These are phyloP conservation scores for Pemphredon lugubris DNA, from an alignment of 2,888 invertebrate genomes.

Conservation along the genomic window DNA sequence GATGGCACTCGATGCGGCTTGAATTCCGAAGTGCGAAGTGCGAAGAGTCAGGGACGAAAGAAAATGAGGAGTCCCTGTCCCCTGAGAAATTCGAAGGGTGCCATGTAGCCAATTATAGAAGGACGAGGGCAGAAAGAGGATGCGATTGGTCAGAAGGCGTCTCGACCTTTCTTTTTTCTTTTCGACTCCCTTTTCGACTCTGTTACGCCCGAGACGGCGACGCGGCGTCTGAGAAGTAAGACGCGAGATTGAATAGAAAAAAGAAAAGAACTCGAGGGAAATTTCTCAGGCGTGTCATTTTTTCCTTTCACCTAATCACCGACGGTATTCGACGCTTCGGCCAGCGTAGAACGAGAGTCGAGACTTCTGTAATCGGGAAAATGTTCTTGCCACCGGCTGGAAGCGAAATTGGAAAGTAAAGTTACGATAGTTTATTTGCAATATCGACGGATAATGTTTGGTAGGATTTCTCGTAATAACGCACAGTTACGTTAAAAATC, in stretches of 20 bases:
- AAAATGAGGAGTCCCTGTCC: constrained; percentile 24
- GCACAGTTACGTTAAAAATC: too few relatives aligned
- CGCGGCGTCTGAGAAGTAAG: too few relatives aligned
- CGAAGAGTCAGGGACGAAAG: neutral
- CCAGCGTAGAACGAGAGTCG: neutral
- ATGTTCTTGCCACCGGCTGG: neutral
- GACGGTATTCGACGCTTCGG: neutral
- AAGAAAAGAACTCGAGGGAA: neutral
- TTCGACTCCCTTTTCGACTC: constrained; percentile 5
- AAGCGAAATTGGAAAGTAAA: neutral
- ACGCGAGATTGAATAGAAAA: neutral
- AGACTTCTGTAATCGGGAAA: neutral
- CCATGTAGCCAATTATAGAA: constrained; percentile 47
- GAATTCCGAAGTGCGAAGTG: constrained; percentile 2
- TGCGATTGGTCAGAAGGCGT: constrained; percentile 22
- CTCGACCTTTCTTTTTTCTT: constrained; percentile 15
- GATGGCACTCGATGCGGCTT: constrained; percentile 7
- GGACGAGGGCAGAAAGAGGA: constrained; percentile 41
- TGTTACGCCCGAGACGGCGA: neutral
- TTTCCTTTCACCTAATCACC: neutral
- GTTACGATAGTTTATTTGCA: too few relatives aligned
- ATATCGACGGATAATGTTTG: too few relatives aligned
- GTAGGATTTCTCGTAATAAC: too few relatives aligned
- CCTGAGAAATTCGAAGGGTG: constrained; percentile 47
- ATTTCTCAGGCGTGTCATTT: constrained; percentile 1